Percentiles rank a stretch among this genome's conserved stretches.
These are phyloP conservation scores for Cydia strobilella DNA, from an alignment of 1,140 invertebrate species.

Conservation along the genomic window DNA sequence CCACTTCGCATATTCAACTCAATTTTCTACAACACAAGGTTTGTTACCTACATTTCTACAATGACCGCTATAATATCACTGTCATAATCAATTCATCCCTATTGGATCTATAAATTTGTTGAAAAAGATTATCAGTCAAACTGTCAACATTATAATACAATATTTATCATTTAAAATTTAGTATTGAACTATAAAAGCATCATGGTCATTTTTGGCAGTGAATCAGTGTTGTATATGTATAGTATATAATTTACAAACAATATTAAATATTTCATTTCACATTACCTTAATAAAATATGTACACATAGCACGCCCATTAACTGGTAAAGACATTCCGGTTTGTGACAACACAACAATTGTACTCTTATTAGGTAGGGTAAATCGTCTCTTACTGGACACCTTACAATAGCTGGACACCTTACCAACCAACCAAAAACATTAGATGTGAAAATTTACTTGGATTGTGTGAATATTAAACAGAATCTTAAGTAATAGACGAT, in stretches of 20 bases:
- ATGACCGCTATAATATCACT: neutral
- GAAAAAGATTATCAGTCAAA: neutral
- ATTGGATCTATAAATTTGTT: too few species aligned
- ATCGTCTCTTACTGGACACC: too few species aligned
- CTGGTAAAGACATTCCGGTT: neutral
- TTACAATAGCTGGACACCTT: too few species aligned
- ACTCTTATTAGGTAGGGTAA: neutral
- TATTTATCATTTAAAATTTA: neutral
- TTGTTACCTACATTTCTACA: neutral
- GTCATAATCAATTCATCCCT: too few species aligned
- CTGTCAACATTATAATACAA: neutral
- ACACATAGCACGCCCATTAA: neutral
- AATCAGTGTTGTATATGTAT: neutral
- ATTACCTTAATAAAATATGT: neutral
- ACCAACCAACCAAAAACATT: too few species aligned
- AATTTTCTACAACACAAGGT: neutral
- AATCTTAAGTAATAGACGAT: too few species aligned
- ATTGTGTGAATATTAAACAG: too few species aligned
- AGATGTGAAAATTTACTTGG: too few species aligned
- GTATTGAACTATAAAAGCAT: conserved; percentile 1
- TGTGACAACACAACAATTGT: neutral
- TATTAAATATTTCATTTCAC: neutral
- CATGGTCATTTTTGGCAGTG: conserved; percentile 18
- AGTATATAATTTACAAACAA: neutral
- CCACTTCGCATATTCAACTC: neutral